Evolutionary conservation across 2,888 invertebrate species (phyloP).

Genomic region (Hedya salicella): DNA sequence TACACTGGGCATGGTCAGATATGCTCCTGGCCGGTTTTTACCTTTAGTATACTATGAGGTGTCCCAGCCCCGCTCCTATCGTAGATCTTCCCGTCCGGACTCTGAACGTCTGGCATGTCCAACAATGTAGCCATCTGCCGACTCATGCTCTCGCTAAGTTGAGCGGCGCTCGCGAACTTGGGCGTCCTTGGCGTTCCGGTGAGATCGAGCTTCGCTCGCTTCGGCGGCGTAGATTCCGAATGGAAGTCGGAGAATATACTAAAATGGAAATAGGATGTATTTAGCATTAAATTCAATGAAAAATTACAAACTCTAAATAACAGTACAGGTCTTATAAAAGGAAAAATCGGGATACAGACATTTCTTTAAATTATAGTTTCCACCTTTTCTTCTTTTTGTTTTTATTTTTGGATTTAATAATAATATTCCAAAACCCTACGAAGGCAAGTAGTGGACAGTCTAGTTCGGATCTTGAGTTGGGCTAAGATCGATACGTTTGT

Average conservation of each 20-base stretch:
- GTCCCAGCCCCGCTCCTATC: slow-evolving; percentile 70
- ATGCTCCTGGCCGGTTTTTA: slow-evolving; percentile 48
- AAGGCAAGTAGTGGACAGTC: too few species aligned
- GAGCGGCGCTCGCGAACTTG: slow-evolving; percentile 47
- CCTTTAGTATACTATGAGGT: slow-evolving; percentile 89
- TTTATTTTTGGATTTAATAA: too few species aligned
- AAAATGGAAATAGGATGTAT: slow-evolving; percentile 2
- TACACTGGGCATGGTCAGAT: too few species aligned
- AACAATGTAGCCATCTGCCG: slow-evolving; percentile 72
- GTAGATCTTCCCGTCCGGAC: slow-evolving; percentile 56
- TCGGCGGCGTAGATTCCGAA: slow-evolving; percentile 64
- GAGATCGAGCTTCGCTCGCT: slow-evolving; percentile 64
- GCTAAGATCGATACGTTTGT: too few species aligned
- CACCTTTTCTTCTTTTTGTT: too few species aligned
- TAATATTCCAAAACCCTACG: too few species aligned
- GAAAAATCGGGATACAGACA: background rate
- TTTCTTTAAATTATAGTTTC: too few species aligned
- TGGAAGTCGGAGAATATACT: slow-evolving; percentile 60
- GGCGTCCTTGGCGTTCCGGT: slow-evolving; percentile 59
- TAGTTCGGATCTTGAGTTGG: too few species aligned
- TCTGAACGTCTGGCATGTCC: slow-evolving; percentile 84
- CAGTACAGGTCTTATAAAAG: too few species aligned
- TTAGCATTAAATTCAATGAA: too few species aligned
- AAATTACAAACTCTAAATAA: too few species aligned
- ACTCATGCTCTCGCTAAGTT: slow-evolving; percentile 56